Conservation (phyloP, 2,113 vertebrate species). For the Noturus placidus region DNA sequence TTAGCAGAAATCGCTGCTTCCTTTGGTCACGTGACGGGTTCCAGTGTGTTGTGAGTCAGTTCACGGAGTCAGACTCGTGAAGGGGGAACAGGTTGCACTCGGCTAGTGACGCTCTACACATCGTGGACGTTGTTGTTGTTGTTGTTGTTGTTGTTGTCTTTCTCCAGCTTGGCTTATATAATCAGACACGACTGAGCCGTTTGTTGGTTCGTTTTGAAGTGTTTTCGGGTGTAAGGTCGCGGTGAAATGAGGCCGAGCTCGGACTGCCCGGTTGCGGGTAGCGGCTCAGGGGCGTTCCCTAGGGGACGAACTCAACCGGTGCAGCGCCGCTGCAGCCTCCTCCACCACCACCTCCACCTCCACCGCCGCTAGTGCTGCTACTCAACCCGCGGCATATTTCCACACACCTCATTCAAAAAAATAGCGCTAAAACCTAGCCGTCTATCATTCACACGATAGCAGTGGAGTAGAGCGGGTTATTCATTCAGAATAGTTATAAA, state of each 20-base stretch:
- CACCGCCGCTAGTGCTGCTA: constrained; percentile 5
- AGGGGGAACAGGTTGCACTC: background rate
- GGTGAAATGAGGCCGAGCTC: constrained; percentile 68
- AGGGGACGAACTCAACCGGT: constrained; percentile 65
- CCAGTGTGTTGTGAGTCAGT: background rate
- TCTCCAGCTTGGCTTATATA: background rate
- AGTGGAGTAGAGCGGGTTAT: background rate
- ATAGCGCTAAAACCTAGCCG: background rate
- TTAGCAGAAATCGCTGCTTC: background rate
- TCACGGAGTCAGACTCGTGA: background rate
- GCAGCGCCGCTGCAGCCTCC: constrained; percentile 50
- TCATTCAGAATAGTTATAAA: background rate
- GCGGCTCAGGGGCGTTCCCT: constrained; percentile 72
- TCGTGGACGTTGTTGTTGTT: too few relatives aligned
- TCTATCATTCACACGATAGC: background rate
- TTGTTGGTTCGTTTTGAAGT: background rate
- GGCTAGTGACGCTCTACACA: background rate
- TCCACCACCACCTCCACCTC: constrained; percentile 12
- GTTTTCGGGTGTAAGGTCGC: constrained; percentile 2
- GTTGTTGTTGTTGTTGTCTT: too few relatives aligned
- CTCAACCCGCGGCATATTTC: constrained; percentile 55
- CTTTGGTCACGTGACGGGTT: constrained; percentile 2
- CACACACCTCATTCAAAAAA: background rate
- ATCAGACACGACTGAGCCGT: background rate
- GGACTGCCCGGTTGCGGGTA: constrained; percentile 64